These are phyloP conservation scores for Strigamia crassipes DNA, from an alignment of 2,888 invertebrate genomes.

Conservation along the genomic window DNA sequence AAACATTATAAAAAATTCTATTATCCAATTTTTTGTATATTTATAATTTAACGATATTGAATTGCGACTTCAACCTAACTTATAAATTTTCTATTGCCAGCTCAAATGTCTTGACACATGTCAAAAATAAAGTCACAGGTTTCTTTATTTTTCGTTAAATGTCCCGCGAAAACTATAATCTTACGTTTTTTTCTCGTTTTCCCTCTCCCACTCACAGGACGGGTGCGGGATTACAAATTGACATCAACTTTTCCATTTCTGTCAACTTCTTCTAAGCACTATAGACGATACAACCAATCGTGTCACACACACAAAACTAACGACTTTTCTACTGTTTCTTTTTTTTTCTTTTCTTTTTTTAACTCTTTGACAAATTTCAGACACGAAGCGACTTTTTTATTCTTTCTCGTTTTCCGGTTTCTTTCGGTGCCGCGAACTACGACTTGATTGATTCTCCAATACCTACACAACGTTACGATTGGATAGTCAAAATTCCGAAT, in stretches of 20 bases:
- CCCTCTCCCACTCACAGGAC: not conserved
- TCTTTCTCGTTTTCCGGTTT: not conserved
- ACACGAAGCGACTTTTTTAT: not conserved
- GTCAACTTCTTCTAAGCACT: conserved; percentile 14
- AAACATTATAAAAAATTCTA: conserved; percentile 21
- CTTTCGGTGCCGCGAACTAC: not conserved
- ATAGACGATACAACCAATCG: not conserved
- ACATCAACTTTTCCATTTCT: conserved; percentile 37
- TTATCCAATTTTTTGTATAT: conserved; percentile 19
- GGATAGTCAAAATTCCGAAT: not conserved
- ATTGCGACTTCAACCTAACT: conserved; percentile 31
- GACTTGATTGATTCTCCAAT: not conserved
- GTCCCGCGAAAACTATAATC: conserved; percentile 39
- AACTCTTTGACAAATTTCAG: not conserved
- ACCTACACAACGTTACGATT: not conserved
- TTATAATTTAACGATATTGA: conserved; percentile 38
- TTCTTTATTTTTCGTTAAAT: conserved; percentile 34
- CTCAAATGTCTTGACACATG: conserved; percentile 40
- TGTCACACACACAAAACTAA: not conserved
- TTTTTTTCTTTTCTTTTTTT: not conserved
- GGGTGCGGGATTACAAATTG: conserved; percentile 39
- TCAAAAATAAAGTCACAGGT: conserved; percentile 39
- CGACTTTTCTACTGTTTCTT: not conserved
- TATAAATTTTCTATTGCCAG: conserved; percentile 37
- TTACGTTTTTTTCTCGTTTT: conserved; percentile 1